Conservation (phyloP, 2,797 vertebrate species). For the Thripadectes ignobilis region DNA sequence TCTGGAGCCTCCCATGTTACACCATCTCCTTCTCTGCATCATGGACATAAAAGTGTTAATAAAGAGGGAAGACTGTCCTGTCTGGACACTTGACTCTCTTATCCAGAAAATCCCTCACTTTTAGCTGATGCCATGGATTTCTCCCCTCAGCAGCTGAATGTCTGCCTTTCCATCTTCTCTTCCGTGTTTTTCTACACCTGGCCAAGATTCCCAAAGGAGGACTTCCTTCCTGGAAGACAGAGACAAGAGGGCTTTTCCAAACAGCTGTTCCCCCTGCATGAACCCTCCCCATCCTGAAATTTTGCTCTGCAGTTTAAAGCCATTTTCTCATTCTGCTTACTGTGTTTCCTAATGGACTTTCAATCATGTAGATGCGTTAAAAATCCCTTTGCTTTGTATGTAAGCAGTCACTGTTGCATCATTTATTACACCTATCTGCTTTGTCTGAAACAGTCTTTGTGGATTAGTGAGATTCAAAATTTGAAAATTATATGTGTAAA, state of each 20-base stretch:
- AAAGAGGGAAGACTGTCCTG: background rate
- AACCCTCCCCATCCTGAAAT: background rate
- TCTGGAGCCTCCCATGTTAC: background rate
- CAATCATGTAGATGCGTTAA: background rate
- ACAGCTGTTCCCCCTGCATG: background rate
- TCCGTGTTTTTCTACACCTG: background rate
- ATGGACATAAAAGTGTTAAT: background rate
- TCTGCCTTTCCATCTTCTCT: background rate
- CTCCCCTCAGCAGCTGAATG: background rate
- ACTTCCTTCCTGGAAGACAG: background rate
- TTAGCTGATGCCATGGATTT: background rate
- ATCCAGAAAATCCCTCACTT: background rate
- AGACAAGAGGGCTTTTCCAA: background rate
- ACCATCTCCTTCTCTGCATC: background rate
- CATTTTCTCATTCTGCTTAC: background rate
- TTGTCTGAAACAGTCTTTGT: background rate
- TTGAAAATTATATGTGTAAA: background rate
- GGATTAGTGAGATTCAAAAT: background rate
- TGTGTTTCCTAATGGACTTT: background rate
- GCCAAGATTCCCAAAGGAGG: background rate
- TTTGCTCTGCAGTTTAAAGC: background rate
- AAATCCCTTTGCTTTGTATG: background rate
- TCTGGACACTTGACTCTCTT: background rate
- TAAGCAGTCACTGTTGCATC: background rate
- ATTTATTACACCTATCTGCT: background rate